Conservation (phyloP, 2,113 vertebrate species). For the Lagopus leucura region DNA sequence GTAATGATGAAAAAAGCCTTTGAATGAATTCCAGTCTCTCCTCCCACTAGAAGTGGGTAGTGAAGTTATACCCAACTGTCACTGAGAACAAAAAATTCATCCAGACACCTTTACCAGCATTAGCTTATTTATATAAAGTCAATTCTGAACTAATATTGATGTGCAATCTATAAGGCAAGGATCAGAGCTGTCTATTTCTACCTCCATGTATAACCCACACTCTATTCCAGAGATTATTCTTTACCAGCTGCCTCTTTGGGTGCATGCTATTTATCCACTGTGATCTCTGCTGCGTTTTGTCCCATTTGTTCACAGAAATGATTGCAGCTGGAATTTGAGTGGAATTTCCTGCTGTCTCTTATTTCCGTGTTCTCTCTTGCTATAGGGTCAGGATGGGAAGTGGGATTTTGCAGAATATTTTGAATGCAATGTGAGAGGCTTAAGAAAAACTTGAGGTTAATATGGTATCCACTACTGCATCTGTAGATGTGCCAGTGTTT, state of each 20-base stretch:
- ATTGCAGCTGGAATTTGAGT: constrained; percentile 53
- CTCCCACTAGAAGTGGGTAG: constrained; percentile 23
- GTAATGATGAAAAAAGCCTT: constrained; percentile 36
- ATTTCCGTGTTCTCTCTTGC: constrained; percentile 40
- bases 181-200: background rate
- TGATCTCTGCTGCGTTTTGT: background rate
- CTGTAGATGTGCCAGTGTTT: constrained; percentile 33
- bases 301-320: constrained; percentile 38
- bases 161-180: background rate
- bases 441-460: constrained; percentile 21
- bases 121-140: background rate
- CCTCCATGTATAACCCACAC: background rate
- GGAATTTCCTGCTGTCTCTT: constrained; percentile 64
- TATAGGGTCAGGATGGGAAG: constrained; percentile 45
- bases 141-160: background rate
- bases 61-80: constrained; percentile 14
- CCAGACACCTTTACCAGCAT: background rate
- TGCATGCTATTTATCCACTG: background rate
- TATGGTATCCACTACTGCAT: constrained; percentile 32
- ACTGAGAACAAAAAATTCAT: constrained; percentile 6
- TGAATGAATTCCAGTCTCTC: constrained; percentile 49
- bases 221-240: background rate
- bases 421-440: constrained; percentile 37
- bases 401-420: constrained; percentile 56
- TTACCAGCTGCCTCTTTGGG: background rate